These are phyloP conservation scores for Gerosis bhagava DNA, from an alignment of 2,888 invertebrate species.

Conservation along the genomic window DNA sequence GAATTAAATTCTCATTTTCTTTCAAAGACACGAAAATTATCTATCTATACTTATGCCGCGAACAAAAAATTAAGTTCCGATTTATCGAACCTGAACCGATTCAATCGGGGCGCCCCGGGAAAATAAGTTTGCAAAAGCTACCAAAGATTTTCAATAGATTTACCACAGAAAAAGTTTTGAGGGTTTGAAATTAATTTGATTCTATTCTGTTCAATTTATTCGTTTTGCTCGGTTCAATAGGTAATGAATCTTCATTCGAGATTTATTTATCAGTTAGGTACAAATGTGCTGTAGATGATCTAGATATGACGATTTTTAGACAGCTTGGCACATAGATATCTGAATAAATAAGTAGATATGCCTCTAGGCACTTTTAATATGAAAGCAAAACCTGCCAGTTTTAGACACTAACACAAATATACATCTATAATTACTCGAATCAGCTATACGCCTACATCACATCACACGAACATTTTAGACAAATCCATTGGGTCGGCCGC, in stretches of 20 bases:
- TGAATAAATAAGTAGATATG: too few species aligned
- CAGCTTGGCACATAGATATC: too few species aligned
- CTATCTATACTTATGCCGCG: constrained; percentile 14
- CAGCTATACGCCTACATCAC: too few species aligned
- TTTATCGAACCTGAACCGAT: constrained; percentile 33
- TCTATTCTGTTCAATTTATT: constrained; percentile 20
- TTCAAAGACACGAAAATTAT: constrained; percentile 9
- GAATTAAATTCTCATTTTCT: constrained; percentile 19
- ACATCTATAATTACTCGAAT: too few species aligned
- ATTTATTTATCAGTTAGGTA: too few species aligned
- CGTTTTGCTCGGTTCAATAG: constrained; percentile 6
- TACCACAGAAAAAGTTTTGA: constrained; percentile 22
- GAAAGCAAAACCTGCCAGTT: too few species aligned
- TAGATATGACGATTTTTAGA: too few species aligned
- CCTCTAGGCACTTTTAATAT: too few species aligned
- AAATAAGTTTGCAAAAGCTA: constrained; percentile 35
- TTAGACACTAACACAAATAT: too few species aligned
- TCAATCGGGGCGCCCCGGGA: constrained; percentile 34
- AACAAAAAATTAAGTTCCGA: constrained; percentile 36
- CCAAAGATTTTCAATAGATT: constrained; percentile 31
- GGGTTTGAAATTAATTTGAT: constrained; percentile 23
- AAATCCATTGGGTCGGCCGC: too few species aligned
- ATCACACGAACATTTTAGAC: too few species aligned
- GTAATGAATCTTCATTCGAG: constrained; percentile 8
- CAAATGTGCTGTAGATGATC: too few species aligned